Base-by-base conservation (phyloP, 2,797 vertebrate species). In the Tachyglossus aculeatus region DNA sequence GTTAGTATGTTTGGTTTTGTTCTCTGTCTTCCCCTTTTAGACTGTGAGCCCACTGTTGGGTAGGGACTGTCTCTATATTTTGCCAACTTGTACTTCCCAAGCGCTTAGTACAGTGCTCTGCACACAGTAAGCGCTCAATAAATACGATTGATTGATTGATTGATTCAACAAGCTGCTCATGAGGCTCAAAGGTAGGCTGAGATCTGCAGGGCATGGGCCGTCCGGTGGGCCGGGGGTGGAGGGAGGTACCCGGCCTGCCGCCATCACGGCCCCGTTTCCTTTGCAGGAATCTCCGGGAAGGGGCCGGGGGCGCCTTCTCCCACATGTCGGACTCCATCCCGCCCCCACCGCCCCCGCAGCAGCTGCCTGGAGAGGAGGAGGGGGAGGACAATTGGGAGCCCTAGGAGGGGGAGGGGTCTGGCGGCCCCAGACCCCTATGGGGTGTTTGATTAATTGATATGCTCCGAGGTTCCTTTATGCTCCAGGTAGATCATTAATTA, bases 161-260 rank as follows among this genome's bases (percentile, higher is more conserved):
- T n/a, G n/a, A n/a, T 99, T 98, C 78, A 98, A 98, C 87, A 98
- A 99, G 82, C 92, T 99, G 53, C 92, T 95, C 74, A 92, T 99
- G 95, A 94, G 98, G 68, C 94, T 97, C 55, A 99, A 99, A 98
- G 98, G 98, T 99, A 84, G 33, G 71, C 14, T 21, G 16, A n/a
- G n/a, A n/a, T n/a, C 53, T 3, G n/a, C 38, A 7, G 5, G 6
- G 15, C 6, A 4, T 10, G 0, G 3, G 12, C 27, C 5, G 6
- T 11, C 19, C n/a, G n/a, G n/a, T n/a, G n/a, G n/a, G 6, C 32
- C 16, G 4, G 24, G 27, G 21, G 22, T 18, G 27, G 56, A 25
- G 21, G 66, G 1, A 41, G 2, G 4, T 22, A 31, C 14, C 11
- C 24, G 1, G 0, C 41, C 9, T 13, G 3, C 10, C 58, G 76